Conservation (phyloP, 2,888 invertebrate species). For the Agelastica alni region DNA sequence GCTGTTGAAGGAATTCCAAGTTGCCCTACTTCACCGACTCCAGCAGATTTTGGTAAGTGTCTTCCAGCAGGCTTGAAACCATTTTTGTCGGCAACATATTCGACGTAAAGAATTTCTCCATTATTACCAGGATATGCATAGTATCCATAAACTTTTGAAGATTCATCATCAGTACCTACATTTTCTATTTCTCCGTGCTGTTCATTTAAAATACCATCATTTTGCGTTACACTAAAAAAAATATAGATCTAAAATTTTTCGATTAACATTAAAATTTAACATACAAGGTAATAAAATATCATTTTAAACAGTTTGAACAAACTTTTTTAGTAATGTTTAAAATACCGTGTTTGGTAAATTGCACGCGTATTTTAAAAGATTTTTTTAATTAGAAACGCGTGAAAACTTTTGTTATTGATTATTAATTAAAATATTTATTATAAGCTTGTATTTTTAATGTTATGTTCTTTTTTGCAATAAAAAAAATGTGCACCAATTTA, state of each 20-base stretch:
- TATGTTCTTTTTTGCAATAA: too few relatives aligned
- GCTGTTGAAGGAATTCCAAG: constrained; percentile 51
- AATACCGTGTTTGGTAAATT: background rate
- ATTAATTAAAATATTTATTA: too few relatives aligned
- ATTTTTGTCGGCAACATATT: constrained; percentile 63
- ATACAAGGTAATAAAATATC: background rate
- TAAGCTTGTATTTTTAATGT: too few relatives aligned
- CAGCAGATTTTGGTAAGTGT: constrained; percentile 47
- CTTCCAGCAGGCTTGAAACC: constrained; percentile 57
- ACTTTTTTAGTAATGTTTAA: background rate
- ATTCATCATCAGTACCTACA: constrained; percentile 57
- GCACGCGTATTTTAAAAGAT: too few relatives aligned
- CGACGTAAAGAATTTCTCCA: constrained; percentile 60
- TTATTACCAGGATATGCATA: constrained; percentile 62
- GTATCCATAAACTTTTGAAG: constrained; percentile 60
- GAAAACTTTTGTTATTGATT: too few relatives aligned
- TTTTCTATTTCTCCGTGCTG: constrained; percentile 58
- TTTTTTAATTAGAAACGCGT: too few relatives aligned
- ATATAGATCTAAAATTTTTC: background rate
- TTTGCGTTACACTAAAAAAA: constrained; percentile 49
- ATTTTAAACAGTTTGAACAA: too few relatives aligned
- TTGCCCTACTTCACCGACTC: constrained; percentile 40
- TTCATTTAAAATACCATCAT: constrained; percentile 62
- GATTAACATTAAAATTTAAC: too few relatives aligned
- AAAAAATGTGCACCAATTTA: constrained; percentile 10